A percentile compares a stretch with the other conserved stretches of the same genome.
Conservation (phyloP, 2,797 vertebrate species). For the Salmo trutta region DNA sequence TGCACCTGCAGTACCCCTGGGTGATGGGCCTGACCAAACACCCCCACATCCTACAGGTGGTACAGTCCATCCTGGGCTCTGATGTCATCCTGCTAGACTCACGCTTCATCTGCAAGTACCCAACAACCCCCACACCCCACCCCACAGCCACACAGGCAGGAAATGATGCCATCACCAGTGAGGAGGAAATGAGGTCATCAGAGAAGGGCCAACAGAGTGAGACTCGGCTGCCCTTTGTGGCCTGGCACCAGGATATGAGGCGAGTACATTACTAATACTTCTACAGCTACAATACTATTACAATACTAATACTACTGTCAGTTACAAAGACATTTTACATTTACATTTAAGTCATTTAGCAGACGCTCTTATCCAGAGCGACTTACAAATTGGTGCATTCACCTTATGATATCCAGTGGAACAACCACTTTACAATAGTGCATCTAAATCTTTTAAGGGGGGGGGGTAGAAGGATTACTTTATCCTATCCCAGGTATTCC, state of each 20-base stretch:
- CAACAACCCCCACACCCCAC: conserved; percentile 34
- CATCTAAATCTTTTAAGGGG: no score
- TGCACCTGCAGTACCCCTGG: conserved; percentile 76
- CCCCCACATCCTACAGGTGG: conserved; percentile 59
- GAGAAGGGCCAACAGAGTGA: conserved; percentile 13
- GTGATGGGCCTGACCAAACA: conserved; percentile 72
- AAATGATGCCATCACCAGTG: background rate
- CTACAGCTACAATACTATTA: background rate
- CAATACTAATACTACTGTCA: no score
- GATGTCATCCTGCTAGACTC: conserved; percentile 81
- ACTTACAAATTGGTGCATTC: no score
- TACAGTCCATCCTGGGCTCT: conserved; percentile 69
- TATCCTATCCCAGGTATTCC: no score
- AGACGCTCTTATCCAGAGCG: no score
- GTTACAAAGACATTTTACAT: no score
- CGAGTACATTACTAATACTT: conserved; percentile 31
- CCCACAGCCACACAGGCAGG: background rate
- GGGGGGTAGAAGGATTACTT: no score
- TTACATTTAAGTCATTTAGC: no score
- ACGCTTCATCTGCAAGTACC: conserved; percentile 84
- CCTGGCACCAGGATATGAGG: conserved; percentile 86
- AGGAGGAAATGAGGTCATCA: conserved; percentile 9
- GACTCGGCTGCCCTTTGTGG: conserved; percentile 70
- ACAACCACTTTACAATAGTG: no score
- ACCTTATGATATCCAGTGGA: no score